These are phyloP conservation scores for Pycnonotus jocosus DNA, from an alignment of 2,113 vertebrate genomes.

Conservation along the genomic window DNA sequence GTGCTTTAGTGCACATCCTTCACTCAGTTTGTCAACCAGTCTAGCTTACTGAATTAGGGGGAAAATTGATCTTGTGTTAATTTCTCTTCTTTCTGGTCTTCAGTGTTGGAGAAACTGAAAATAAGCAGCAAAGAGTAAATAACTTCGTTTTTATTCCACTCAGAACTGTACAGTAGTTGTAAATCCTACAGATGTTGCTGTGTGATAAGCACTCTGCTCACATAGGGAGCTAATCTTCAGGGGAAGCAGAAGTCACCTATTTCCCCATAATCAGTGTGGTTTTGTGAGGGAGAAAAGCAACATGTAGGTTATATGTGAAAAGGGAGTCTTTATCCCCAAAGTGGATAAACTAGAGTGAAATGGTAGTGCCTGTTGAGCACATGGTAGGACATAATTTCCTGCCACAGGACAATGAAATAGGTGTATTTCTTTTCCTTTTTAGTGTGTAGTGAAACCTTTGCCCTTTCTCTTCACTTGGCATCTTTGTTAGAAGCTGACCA, in stretches of 20 bases:
- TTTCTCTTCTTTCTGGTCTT: background rate
- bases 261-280: background rate
- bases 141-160: background rate
- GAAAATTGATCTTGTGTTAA: background rate
- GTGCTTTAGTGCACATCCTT: background rate
- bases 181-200: background rate
- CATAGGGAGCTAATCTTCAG: background rate
- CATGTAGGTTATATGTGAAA: accelerated
- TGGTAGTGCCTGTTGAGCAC: background rate
- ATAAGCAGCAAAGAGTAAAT: background rate
- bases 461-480: background rate
- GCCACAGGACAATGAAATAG: background rate
- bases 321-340: background rate
- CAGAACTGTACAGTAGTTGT: background rate
- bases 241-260: background rate
- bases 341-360: background rate
- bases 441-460: background rate
- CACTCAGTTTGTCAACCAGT: background rate
- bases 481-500: background rate
- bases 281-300: background rate
- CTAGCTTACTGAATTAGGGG: background rate
- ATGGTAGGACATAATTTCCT: background rate
- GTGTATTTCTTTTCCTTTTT: background rate
- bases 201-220: background rate
- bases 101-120: background rate